phyloP scores from a whole-genome alignment of 2,113 vertebrate species.

The Steatornis caripensis region DNA sequence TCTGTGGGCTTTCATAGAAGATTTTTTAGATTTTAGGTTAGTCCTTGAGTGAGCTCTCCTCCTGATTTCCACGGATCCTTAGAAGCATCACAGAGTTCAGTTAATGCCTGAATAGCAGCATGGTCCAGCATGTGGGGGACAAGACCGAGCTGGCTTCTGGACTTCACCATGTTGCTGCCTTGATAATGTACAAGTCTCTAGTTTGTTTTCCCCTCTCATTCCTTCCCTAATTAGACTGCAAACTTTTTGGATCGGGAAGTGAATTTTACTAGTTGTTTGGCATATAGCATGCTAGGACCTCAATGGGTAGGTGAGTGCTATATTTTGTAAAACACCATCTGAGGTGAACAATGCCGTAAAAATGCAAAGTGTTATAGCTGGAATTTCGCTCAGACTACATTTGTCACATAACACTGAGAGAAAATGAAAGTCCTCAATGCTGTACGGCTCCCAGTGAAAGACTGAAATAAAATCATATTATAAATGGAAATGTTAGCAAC shows the following conservation, averaged over 20 bases:
- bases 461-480: neutral
- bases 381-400: neutral
- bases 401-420: neutral
- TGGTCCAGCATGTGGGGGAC: fast-evolving
- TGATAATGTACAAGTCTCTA: neutral
- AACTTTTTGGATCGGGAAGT: neutral
- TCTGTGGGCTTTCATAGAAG: neutral
- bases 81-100: neutral
- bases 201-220: neutral
- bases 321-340: neutral
- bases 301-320: neutral
- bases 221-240: neutral
- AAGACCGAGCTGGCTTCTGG: neutral
- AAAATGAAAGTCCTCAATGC: neutral
- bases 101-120: neutral
- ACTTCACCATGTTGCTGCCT: neutral
- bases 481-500: neutral
- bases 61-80: neutral
- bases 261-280: neutral
- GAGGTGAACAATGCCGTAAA: neutral
- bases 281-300: neutral
- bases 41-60: neutral
- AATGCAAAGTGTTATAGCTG: neutral
- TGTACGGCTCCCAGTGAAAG: neutral
- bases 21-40: neutral